Evolutionary conservation across 2,113 vertebrate genomes (phyloP), one percentile per base, ranked within the genome.

Genomic region (Siniperca chuatsi): DNA sequence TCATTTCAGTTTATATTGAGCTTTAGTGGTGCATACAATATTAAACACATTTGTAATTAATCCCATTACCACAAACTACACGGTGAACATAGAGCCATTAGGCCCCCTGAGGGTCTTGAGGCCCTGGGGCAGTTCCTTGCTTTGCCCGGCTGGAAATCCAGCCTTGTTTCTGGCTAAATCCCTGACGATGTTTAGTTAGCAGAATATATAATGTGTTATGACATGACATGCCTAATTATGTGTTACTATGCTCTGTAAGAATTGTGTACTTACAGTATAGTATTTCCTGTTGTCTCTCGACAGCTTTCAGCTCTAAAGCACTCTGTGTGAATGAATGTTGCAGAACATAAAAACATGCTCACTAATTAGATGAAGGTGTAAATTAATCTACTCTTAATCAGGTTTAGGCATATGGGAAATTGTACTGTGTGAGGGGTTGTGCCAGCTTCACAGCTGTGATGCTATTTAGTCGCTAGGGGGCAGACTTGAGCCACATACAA

Each of bases 391-490:
- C 54, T 44, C 37, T 8, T 67, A 8, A 60, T 50, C 54, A 42
- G n/a, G 21, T 37, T 35, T 7, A 16, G 35, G 64, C 54, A 5
- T 61, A 6, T 29, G 57, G 74, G 35, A 21, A 33, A 20, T 5
- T 44, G 40, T 10, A 10, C 11, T 1, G 21, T 12, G 35, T 21
- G 52, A 44, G 23, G 7, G 50, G 42, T 21, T 7, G 16, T 52
- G 21, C 25, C 8, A 1, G 50, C 8, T 2, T 55, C 29, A 25
- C 16, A 4, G 29, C 25, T 33, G 8, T 71, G 65, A 4, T 4
- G 23, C 7, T 12, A 10, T 57, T 29, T 1, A 2, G 21, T 6
- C 94, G 93, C 80, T 65, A 79, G 94, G 87, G 93, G 94, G 92
- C 94, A 95, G 89, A 44, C 84, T 90, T 87, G 92, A 11, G 57